Evolutionary conservation across 2,888 invertebrate species (phyloP).

Genomic region (Blera fallax): DNA sequence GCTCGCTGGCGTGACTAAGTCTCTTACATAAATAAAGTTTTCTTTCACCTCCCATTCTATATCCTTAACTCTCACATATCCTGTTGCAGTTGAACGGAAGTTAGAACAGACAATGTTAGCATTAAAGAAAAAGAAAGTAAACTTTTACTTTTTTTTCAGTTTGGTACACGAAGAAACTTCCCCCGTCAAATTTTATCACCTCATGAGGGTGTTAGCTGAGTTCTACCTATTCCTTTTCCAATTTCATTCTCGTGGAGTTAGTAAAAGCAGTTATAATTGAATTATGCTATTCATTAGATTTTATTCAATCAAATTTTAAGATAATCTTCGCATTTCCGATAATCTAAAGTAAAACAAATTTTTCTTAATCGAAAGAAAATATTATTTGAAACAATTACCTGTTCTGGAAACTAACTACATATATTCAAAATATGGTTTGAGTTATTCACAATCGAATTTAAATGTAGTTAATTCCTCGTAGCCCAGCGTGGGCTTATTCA

Average conservation of each 20-base stretch:
- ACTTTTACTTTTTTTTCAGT: not conserved
- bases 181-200: not conserved
- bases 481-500: too few species aligned
- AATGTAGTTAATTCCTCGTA: too few species aligned
- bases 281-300: not conserved
- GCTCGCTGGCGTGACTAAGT: conserved; percentile 11
- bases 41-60: conserved; percentile 13
- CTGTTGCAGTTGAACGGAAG: conserved; percentile 34
- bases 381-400: too few species aligned
- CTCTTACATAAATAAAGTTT: conserved; percentile 31
- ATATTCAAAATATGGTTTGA: too few species aligned
- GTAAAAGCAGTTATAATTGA: not conserved
- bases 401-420: too few species aligned
- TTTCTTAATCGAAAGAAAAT: too few species aligned
- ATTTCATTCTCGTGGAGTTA: not conserved
- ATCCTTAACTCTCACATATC: conserved; percentile 26
- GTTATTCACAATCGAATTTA: too few species aligned
- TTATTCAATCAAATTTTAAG: not conserved
- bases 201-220: not conserved
- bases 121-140: conserved; percentile 8
- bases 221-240: not conserved
- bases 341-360: too few species aligned
- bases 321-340: too few species aligned
- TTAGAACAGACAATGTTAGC: conserved; percentile 12
- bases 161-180: not conserved